phyloP scores from a whole-genome alignment of 2,888 invertebrate species.

The Capitulum mitella region DNA sequence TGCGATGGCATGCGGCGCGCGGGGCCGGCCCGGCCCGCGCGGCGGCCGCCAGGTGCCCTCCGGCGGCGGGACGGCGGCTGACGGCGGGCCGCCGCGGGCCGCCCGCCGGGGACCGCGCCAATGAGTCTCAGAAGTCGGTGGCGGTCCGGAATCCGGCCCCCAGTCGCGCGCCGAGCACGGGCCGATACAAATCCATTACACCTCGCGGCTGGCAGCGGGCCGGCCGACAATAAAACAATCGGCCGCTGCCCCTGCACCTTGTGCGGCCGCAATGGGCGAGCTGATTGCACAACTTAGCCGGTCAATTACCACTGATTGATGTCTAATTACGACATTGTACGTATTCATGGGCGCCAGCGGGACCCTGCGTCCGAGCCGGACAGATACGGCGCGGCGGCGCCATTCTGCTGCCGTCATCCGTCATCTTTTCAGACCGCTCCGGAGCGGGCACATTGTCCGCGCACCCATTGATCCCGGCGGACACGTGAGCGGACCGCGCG shows the following conservation, averaged over 20 bases:
- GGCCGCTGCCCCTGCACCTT: not conserved
- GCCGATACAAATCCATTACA: not conserved
- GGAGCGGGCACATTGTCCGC: not conserved
- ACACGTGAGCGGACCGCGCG: not conserved
- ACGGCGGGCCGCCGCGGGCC: too few species aligned
- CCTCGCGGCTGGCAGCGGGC: not conserved
- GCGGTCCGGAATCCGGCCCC: not conserved
- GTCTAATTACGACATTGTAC: constrained; percentile 16
- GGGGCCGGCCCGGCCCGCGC: too few species aligned
- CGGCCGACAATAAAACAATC: constrained; percentile 17
- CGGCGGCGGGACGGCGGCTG: too few species aligned
- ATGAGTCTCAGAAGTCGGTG: too few species aligned
- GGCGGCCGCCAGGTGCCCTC: too few species aligned
- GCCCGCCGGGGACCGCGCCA: too few species aligned
- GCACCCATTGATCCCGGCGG: not conserved
- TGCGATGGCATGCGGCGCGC: too few species aligned
- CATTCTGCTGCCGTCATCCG: not conserved
- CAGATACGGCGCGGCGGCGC: not conserved
- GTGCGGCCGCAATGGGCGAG: not conserved
- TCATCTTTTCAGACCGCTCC: not conserved
- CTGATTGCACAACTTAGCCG: constrained; percentile 23
- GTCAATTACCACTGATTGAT: constrained; percentile 17
- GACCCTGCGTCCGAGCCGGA: not conserved
- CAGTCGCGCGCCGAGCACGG: not conserved
- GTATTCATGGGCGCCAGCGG: constrained; percentile 14